Evolutionary conservation across 2,797 vertebrate genomes (phyloP).

Genomic region (Spinus pinus): DNA sequence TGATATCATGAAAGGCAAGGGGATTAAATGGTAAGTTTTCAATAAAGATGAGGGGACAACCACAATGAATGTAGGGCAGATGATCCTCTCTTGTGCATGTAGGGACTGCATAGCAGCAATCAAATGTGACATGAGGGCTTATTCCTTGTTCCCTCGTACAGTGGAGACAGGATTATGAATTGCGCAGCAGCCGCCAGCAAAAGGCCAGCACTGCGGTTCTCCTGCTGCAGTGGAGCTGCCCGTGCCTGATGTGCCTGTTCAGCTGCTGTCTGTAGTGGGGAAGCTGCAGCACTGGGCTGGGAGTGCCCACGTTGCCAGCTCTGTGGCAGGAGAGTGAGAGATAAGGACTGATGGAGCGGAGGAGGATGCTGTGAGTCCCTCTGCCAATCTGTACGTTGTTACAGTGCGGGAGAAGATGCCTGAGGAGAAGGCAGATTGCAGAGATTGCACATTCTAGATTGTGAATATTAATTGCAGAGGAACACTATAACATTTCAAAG

Average conservation of each 20-base stretch:
- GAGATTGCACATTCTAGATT: background rate
- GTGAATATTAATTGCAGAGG: background rate
- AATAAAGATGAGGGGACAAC: background rate
- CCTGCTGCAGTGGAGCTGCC: background rate
- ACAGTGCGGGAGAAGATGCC: rapidly evolving
- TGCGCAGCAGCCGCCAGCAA: background rate
- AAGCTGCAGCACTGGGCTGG: background rate
- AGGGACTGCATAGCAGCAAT: background rate
- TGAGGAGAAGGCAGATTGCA: background rate
- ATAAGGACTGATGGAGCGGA: background rate
- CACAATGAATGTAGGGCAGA: background rate
- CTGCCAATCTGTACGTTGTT: rapidly evolving
- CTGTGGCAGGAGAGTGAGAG: background rate
- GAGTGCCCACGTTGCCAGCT: rapidly evolving
- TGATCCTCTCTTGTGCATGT: background rate
- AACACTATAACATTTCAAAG: background rate
- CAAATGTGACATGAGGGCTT: background rate
- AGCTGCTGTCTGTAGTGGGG: background rate
- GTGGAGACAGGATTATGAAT: background rate
- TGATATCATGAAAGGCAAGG: background rate
- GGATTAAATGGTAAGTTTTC: conserved; percentile 15
- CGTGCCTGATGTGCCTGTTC: rapidly evolving
- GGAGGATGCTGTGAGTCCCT: background rate
- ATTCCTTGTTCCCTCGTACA: background rate
- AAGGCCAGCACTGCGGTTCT: background rate